Evolutionary conservation across 2,888 invertebrate genomes (phyloP).

Genomic region (Mimachlamys varia): DNA sequence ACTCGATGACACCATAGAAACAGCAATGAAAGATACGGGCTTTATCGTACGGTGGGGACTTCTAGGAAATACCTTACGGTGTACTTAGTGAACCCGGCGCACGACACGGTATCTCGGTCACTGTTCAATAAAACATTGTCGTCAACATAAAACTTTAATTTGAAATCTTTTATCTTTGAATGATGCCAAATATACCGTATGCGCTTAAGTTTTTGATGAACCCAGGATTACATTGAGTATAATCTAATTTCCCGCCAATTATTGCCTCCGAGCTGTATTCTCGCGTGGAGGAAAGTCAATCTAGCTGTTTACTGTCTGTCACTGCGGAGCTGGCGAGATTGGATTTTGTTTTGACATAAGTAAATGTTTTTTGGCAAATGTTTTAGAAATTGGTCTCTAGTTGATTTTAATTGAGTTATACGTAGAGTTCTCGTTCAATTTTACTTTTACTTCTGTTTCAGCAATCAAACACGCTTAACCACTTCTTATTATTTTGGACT

Average conservation of each 20-base stretch:
- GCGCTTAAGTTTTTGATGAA: slow-evolving; percentile 25
- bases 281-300: neutral
- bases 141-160: slow-evolving; percentile 34
- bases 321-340: neutral
- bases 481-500: too few relatives aligned
- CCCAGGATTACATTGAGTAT: slow-evolving; percentile 3
- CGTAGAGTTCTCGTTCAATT: neutral
- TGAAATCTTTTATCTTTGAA: slow-evolving; percentile 29
- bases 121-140: neutral
- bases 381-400: neutral
- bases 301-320: neutral
- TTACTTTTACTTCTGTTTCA: too few relatives aligned
- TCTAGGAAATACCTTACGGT: neutral
- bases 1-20: slow-evolving; percentile 20
- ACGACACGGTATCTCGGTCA: slow-evolving; percentile 24
- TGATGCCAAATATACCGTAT: slow-evolving; percentile 20
- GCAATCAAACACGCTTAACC: too few relatives aligned
- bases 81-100: neutral
- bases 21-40: neutral
- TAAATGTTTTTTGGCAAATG: neutral
- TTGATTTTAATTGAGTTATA: neutral
- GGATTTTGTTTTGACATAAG: neutral
- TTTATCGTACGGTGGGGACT: neutral
- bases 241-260: slow-evolving; percentile 36
- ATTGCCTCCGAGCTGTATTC: neutral